Conservation (phyloP, 2,113 vertebrate species). For the Plectropomus leopardus region DNA sequence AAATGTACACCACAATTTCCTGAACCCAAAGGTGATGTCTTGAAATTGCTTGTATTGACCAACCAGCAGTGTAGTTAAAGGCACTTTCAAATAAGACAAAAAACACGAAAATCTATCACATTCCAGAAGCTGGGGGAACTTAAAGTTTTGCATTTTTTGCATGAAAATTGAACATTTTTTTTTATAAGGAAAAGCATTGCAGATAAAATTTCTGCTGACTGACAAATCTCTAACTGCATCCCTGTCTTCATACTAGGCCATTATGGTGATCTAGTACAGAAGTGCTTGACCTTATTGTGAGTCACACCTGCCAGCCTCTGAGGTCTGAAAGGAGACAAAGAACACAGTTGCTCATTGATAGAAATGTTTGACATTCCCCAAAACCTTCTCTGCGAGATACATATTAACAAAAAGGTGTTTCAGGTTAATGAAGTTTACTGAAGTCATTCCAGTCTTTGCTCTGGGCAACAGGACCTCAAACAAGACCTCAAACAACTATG, state of each 20-base stretch:
- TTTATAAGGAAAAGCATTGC: not conserved
- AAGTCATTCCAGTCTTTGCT: not conserved
- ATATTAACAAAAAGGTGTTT: not conserved
- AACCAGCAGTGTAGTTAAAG: too few relatives aligned
- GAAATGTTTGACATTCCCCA: not conserved
- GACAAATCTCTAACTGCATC: not conserved
- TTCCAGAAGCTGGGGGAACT: not conserved
- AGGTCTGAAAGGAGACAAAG: not conserved
- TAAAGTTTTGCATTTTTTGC: not conserved
- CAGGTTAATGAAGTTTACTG: not conserved
- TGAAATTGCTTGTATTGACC: too few relatives aligned
- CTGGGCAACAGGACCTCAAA: not conserved
- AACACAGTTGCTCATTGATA: conserved; percentile 1
- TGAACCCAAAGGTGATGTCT: too few relatives aligned
- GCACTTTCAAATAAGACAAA: too few relatives aligned
- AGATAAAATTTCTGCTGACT: not conserved
- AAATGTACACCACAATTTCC: too few relatives aligned
- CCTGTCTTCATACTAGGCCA: not conserved
- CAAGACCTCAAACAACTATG: not conserved
- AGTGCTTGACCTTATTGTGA: not conserved
- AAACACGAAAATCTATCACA: not conserved
- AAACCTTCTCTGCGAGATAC: not conserved
- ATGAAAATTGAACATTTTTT: not conserved
- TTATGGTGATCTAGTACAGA: too few relatives aligned
- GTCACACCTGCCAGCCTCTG: not conserved